phyloP scores from a whole-genome alignment of 2,113 vertebrate species.

The Mohoua ochrocephala region DNA sequence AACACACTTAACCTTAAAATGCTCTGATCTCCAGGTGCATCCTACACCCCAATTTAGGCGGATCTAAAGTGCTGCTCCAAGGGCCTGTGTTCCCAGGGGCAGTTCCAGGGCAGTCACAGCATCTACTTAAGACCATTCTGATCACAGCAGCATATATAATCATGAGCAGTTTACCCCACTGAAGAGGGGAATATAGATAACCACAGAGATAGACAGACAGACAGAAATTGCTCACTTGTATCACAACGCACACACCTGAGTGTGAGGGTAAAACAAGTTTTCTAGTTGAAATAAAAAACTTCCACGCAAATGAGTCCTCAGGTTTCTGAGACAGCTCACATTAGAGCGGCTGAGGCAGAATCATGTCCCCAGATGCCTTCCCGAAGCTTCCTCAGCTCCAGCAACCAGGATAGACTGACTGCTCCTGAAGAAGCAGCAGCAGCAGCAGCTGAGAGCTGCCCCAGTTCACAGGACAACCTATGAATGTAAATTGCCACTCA shows the following conservation, averaged over 20 bases:
- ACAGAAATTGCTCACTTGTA: background rate
- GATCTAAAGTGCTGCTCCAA: background rate
- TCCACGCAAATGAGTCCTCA: background rate
- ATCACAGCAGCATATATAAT: background rate
- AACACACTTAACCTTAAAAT: background rate
- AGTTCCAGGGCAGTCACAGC: background rate
- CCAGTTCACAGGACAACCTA: background rate
- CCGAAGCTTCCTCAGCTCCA: background rate
- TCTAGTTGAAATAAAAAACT: background rate
- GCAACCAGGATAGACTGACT: background rate
- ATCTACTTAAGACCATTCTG: background rate
- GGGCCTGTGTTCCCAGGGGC: background rate
- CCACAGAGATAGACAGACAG: background rate
- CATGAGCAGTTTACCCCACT: background rate
- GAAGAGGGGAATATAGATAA: background rate
- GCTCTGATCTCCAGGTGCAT: background rate
- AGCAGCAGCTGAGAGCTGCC: background rate
- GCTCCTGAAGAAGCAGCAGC: background rate
- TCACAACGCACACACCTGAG: background rate
- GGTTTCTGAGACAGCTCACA: background rate
- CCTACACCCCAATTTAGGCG: fast-evolving
- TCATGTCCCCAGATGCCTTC: background rate
- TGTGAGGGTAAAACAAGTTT: background rate
- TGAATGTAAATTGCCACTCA: slow-evolving; percentile 19
- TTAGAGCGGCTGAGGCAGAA: background rate